Evolutionary conservation across 2,113 vertebrate species (phyloP), one percentile per base, ranked within the genome.

Genomic region (Caloenas nicobarica): DNA sequence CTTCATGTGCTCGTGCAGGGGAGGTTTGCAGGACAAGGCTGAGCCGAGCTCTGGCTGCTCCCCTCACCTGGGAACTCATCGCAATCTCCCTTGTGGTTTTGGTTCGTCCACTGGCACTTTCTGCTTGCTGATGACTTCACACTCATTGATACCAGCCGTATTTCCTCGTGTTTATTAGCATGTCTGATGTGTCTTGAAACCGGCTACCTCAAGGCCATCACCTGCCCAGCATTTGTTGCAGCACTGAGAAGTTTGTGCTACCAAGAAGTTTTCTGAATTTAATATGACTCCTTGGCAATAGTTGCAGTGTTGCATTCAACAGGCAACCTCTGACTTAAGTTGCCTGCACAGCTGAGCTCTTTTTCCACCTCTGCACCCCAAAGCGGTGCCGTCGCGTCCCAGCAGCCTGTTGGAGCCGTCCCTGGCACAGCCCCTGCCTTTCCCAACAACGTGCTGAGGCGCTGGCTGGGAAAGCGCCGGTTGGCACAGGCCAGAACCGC

Each of bases 271-370:
- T 16, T 24, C 36, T 25, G 44, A 76, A 22, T 22, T 51, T 8
- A 24, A 2, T 0, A 0, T 0, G 3, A n/a, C n/a, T 24, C 25
- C 38, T 16, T 13, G 53, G 61, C 0, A 1, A 3, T 5, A 12
- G 6, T 0, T 4, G 24, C 8, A 7, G 60, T 17, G 7, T 31
- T 73, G 29, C 24, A 3, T 4, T 1, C 18, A 70, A 36, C 50
- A 17, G 22, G 14, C 50, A 36, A 12, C 76, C 62, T 1, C 72
- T 69, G 53, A 19, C 54, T 79, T 21, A 16, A 4, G 28, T 68
- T 61, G 24, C 44, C 44, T 31, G 5, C 22, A 10, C 26, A 56
- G 58, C 53, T 42, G 7, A 56, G 16, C 31, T 51, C 22, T 10
- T 16, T 40, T 50, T 16, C 62, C 69, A 2, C 28, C 11, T 15